These are phyloP conservation scores for Periphyllus acericola DNA, from an alignment of 2,888 invertebrate species.

Conservation along the genomic window DNA sequence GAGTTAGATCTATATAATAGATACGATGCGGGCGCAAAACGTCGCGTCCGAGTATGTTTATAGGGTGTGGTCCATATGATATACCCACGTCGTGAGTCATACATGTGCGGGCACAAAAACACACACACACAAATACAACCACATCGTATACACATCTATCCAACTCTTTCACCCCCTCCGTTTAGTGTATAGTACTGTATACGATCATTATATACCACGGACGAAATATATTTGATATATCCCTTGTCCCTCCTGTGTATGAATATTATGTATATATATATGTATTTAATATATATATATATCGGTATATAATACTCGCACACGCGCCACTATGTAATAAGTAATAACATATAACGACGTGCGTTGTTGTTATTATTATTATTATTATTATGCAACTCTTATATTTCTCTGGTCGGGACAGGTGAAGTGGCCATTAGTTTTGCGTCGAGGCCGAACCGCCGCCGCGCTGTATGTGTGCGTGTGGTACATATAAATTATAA, in stretches of 20 bases:
- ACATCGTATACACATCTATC: background rate
- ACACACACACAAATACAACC: background rate
- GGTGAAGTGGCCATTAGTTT: slow-evolving; percentile 60
- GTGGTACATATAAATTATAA: slow-evolving; percentile 24
- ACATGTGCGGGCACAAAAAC: slow-evolving; percentile 30
- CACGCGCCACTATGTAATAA: background rate
- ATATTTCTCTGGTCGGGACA: slow-evolving; percentile 52
- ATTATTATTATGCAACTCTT: slow-evolving; percentile 50
- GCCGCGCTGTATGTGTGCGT: background rate
- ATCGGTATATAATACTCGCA: background rate
- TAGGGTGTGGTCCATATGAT: slow-evolving; percentile 50
- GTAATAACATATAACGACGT: background rate
- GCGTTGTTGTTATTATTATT: slow-evolving; percentile 38
- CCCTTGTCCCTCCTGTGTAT: background rate
- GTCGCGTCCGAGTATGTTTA: background rate
- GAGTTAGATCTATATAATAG: background rate
- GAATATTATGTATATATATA: background rate
- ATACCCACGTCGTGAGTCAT: slow-evolving; percentile 35
- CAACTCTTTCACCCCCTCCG: slow-evolving; percentile 16
- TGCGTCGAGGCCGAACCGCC: background rate
- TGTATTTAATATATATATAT: background rate
- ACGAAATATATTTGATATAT: slow-evolving; percentile 45
- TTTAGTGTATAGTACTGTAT: background rate
- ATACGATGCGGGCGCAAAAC: slow-evolving; percentile 27
- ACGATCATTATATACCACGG: background rate